phyloP scores from a whole-genome alignment of 1,140 invertebrate genomes.

The Pentalonia nigronervosa region DNA sequence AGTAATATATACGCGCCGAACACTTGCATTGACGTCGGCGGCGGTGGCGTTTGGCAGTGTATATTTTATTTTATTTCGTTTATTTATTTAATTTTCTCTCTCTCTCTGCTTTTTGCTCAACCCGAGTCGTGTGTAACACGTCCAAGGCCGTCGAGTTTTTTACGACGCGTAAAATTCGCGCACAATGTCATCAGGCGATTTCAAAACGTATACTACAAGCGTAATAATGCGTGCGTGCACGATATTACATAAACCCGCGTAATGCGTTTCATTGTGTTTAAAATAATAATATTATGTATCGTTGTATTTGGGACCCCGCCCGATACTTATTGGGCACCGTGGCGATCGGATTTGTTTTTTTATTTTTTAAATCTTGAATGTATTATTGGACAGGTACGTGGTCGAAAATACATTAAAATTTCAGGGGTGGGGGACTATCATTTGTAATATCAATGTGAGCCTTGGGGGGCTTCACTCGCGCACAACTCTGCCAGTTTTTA shows the following conservation, averaged over 20 bases:
- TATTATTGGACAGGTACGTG: too few species aligned
- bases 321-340: not conserved
- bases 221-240: constrained; percentile 19
- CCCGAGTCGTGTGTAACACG: constrained; percentile 11
- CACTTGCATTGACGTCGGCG: not conserved
- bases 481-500: too few species aligned
- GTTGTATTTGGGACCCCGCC: not conserved
- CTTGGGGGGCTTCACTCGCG: too few species aligned
- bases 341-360: not conserved
- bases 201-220: constrained; percentile 8
- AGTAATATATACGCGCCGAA: not conserved
- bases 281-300: not conserved
- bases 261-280: constrained; percentile 1
- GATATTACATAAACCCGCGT: constrained; percentile 14
- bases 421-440: too few species aligned
- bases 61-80: not conserved
- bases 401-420: too few species aligned
- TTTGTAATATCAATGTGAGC: too few species aligned
- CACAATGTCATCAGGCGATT: constrained; percentile 44
- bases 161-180: constrained; percentile 42
- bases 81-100: not conserved
- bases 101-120: not conserved
- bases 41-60: not conserved
- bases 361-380: not conserved
- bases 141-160: constrained; percentile 48